phyloP scores from a whole-genome alignment of 2,797 vertebrate species.

The Gobionotothen gibberifrons region DNA sequence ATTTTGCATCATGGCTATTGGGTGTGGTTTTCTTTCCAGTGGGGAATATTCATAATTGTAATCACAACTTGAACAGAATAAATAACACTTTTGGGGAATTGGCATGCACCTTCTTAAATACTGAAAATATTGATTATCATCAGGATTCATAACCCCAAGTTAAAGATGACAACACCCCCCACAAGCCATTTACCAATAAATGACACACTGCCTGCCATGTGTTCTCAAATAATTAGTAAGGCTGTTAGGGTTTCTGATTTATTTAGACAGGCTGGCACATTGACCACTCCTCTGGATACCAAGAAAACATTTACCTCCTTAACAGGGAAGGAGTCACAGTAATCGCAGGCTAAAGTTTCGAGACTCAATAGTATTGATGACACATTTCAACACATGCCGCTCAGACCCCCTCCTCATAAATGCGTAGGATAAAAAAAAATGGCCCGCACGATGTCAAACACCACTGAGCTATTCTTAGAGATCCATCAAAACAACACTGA shows the following conservation, averaged over 20 bases:
- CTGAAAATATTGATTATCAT: neutral
- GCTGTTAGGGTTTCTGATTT: conserved; percentile 81
- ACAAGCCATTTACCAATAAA: conserved; percentile 43
- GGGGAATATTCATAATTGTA: neutral
- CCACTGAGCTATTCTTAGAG: conserved; percentile 15
- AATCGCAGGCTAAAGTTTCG: conserved; percentile 73
- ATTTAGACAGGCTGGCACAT: conserved; percentile 71
- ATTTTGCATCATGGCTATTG: neutral
- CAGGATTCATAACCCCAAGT: neutral
- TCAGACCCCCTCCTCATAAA: conserved; percentile 32
- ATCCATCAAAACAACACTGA: neutral
- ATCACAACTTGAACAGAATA: neutral
- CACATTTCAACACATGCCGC: conserved; percentile 81
- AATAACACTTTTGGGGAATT: neutral
- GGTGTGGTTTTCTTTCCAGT: neutral
- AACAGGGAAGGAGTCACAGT: conserved; percentile 76
- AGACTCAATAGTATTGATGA: conserved; percentile 76
- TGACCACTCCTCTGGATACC: conserved; percentile 73
- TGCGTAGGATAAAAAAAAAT: conserved; percentile 33
- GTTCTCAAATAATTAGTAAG: conserved; percentile 76
- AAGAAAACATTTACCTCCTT: conserved; percentile 84
- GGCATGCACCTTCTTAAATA: neutral
- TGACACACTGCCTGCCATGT: conserved; percentile 50
- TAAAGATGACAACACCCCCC: conserved; percentile 23
- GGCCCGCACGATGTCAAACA: conserved; percentile 14